phyloP scores from a whole-genome alignment of 2,113 vertebrate genomes.

The Entelurus aequoreus region DNA sequence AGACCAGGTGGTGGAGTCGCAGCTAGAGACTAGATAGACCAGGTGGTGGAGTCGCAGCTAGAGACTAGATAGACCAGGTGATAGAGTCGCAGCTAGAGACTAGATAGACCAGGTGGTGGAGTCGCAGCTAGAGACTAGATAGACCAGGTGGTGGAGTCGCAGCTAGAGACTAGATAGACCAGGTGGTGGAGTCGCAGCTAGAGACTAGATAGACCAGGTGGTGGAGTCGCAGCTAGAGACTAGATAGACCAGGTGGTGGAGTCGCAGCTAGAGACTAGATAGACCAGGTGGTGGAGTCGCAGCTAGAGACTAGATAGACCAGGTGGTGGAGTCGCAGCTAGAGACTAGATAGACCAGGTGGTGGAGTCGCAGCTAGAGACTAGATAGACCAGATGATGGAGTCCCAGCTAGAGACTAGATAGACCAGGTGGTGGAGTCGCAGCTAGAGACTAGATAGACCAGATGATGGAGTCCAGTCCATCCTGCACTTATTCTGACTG shows the following conservation, averaged over 20 bases:
- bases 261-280: slow-evolving; percentile 26
- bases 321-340: slow-evolving; percentile 9
- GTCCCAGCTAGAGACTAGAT: slow-evolving; percentile 26
- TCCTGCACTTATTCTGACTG: slow-evolving; percentile 62
- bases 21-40: slow-evolving; percentile 20
- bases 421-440: too few relatives aligned
- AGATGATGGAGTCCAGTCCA: slow-evolving; percentile 50
- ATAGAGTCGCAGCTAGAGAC: slow-evolving; percentile 18
- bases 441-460: too few relatives aligned
- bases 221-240: slow-evolving; percentile 20
- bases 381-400: background rate
- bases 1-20: background rate
- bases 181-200: slow-evolving; percentile 9
- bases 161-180: slow-evolving; percentile 20
- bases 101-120: background rate
- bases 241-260: background rate
- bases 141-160: background rate
- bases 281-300: background rate
- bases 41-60: slow-evolving; percentile 9
- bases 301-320: slow-evolving; percentile 20
- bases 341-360: slow-evolving; percentile 10
- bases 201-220: slow-evolving; percentile 10
- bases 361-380: slow-evolving; percentile 20
- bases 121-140: slow-evolving; percentile 26
- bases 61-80: slow-evolving; percentile 10